These are phyloP conservation scores for Zeugodacus cucurbitae DNA, from an alignment of 1,140 invertebrate genomes.

Conservation along the genomic window DNA sequence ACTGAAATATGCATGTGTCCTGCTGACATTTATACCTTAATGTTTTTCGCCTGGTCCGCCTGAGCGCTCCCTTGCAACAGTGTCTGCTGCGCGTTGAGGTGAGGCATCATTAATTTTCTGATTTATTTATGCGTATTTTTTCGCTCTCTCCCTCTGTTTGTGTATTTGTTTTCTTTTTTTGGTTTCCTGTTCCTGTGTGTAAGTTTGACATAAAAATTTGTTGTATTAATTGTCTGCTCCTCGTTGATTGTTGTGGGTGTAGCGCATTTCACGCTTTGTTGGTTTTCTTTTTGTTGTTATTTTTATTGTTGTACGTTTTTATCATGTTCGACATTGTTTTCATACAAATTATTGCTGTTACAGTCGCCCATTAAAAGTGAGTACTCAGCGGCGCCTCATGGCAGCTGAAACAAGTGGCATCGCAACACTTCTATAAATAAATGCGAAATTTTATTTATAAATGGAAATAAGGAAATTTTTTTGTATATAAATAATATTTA, in stretches of 20 bases:
- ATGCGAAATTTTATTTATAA: not conserved
- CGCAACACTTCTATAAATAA: not conserved
- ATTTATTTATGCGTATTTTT: conserved; percentile 12
- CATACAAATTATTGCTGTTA: not conserved
- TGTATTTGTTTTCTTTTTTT: not conserved
- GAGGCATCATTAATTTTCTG: conserved; percentile 35
- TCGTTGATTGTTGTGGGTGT: not conserved
- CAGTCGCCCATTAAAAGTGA: not conserved
- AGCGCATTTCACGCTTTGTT: not conserved
- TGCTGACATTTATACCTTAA: conserved; percentile 23
- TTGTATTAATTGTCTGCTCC: conserved; percentile 24
- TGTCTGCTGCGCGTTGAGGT: not conserved
- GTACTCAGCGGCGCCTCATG: not conserved
- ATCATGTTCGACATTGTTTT: not conserved
- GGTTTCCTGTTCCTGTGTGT: not conserved
- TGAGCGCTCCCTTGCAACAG: not conserved
- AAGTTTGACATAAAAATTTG: not conserved
- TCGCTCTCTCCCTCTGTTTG: too few species aligned
- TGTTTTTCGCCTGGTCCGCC: not conserved
- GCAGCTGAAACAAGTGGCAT: not conserved
- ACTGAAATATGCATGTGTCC: not conserved
- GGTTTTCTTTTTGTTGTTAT: not conserved
- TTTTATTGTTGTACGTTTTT: not conserved
- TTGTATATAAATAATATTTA: not conserved
- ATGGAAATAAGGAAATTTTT: not conserved